Conservation (phyloP, 2,888 invertebrate species). For the Perizoma affinitatum region DNA sequence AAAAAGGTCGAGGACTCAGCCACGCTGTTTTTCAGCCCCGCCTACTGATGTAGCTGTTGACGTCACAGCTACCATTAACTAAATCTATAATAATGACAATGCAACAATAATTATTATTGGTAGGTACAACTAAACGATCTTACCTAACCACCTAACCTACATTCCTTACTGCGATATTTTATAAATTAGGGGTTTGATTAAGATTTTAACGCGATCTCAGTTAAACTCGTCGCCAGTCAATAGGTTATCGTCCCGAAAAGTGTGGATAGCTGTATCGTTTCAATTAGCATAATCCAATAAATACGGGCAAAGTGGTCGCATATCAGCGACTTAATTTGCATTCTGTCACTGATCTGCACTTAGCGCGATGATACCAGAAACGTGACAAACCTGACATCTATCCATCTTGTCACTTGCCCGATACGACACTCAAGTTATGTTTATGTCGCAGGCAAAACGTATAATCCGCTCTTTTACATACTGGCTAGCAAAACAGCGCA, state of each 20-base stretch:
- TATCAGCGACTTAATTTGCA: conserved; percentile 60
- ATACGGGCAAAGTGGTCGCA: conserved; percentile 50
- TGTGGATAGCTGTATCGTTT: conserved; percentile 10
- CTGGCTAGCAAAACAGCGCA: too few relatives aligned
- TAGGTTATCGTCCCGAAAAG: conserved; percentile 18
- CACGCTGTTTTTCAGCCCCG: too few relatives aligned
- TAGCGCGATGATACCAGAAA: conserved; percentile 60
- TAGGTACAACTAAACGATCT: too few relatives aligned
- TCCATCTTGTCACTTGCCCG: conserved; percentile 62
- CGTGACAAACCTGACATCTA: conserved; percentile 62
- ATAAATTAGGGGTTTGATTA: too few relatives aligned
- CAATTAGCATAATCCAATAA: conserved; percentile 50
- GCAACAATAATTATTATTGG: too few relatives aligned
- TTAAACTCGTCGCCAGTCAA: conserved; percentile 4
- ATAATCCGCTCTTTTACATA: too few relatives aligned
- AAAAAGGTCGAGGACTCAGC: too few relatives aligned
- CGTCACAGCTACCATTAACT: too few relatives aligned
- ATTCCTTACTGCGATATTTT: too few relatives aligned
- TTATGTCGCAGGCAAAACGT: neutral
- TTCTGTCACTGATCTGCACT: conserved; percentile 65
- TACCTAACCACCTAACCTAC: too few relatives aligned
- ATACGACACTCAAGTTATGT: conserved; percentile 45
- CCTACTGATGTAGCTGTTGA: too few relatives aligned
- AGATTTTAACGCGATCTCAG: neutral
- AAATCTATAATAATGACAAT: too few relatives aligned